Evolutionary conservation across 2,888 invertebrate species (phyloP).

Genomic region (Xanthorhoe designata): DNA sequence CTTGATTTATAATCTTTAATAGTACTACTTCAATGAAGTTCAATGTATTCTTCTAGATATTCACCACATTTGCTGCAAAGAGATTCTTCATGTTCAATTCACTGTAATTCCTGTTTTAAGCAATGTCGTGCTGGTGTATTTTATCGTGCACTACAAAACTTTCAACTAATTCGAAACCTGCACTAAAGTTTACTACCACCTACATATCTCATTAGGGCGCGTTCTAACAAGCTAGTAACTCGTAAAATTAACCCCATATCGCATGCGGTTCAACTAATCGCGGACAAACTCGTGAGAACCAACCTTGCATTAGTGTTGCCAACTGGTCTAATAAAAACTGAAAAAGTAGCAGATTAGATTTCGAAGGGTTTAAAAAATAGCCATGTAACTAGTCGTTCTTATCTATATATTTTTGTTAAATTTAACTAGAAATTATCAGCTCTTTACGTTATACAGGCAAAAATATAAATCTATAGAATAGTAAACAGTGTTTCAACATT

Average conservation of each 20-base stretch:
- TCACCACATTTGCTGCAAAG: not conserved
- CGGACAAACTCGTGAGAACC: conserved; percentile 62
- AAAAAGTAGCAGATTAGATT: not conserved
- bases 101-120: conserved; percentile 11
- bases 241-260: conserved; percentile 64
- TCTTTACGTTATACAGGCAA: too few relatives aligned
- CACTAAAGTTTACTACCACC: conserved; percentile 47
- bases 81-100: conserved; percentile 6
- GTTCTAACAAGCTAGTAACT: conserved; percentile 54
- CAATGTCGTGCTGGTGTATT: conserved; percentile 30
- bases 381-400: too few relatives aligned
- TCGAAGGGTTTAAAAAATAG: not conserved
- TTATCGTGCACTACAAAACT: conserved; percentile 35
- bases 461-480: too few relatives aligned
- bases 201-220: conserved; percentile 61
- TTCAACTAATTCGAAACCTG: conserved; percentile 40
- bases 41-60: too few relatives aligned
- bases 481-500: too few relatives aligned
- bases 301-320: conserved; percentile 36
- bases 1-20: not conserved
- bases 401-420: too few relatives aligned
- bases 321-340: conserved; percentile 6
- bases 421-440: too few relatives aligned
- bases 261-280: conserved; percentile 58
- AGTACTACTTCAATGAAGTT: too few relatives aligned